Percentiles rank a stretch among this genome's conserved stretches.
Conservation (phyloP, 2,888 invertebrate genomes). For the Dioctria linearis region DNA sequence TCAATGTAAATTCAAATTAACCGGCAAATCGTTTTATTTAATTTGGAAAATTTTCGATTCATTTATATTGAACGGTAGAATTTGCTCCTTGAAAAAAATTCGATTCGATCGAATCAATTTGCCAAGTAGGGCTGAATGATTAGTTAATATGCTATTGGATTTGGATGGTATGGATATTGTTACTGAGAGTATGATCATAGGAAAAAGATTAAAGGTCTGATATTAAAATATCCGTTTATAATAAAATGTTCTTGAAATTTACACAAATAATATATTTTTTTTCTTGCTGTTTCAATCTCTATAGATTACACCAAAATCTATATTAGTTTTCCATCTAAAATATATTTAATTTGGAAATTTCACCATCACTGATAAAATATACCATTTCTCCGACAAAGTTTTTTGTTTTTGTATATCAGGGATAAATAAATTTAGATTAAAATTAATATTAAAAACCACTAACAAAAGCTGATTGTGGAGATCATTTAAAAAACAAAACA, state of each 20-base stretch:
- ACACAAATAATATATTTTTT: slow-evolving; percentile 50
- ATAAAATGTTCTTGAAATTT: slow-evolving; percentile 46
- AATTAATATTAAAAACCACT: neutral
- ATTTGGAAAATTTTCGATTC: too few species aligned
- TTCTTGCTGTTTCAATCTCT: slow-evolving; percentile 30
- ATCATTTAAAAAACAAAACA: too few species aligned
- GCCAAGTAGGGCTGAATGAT: too few species aligned
- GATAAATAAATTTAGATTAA: neutral
- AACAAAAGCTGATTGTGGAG: neutral
- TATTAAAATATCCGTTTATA: neutral
- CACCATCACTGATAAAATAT: neutral
- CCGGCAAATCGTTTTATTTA: too few species aligned
- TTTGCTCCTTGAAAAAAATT: too few species aligned
- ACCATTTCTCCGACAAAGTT: slow-evolving; percentile 38
- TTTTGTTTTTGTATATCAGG: slow-evolving; percentile 19
- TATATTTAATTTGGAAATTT: slow-evolving; percentile 8
- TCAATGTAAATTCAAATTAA: too few species aligned
- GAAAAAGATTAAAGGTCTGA: too few species aligned
- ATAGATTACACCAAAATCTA: slow-evolving; percentile 42
- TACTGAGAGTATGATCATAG: too few species aligned
- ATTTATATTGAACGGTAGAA: too few species aligned
- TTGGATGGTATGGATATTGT: too few species aligned
- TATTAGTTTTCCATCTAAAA: slow-evolving; percentile 38
- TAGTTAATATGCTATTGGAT: too few species aligned
- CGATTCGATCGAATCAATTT: too few species aligned